Percentiles rank a stretch among this genome's conserved stretches.
phyloP scores from a whole-genome alignment of 1,140 invertebrate genomes.

The Panulirus ornatus region DNA sequence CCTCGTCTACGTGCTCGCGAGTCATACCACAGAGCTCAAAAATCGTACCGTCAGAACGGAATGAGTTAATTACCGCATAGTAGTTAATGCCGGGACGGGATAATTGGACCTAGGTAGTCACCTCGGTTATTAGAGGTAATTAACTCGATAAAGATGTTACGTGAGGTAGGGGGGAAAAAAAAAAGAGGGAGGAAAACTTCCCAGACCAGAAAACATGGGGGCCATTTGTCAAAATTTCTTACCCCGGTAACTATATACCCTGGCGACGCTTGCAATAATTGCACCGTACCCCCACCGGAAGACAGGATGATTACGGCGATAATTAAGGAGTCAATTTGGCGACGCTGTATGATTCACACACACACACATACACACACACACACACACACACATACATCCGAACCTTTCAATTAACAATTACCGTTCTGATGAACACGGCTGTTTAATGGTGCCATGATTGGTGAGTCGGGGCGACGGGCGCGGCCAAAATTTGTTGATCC shows the following conservation, averaged over 20 bases:
- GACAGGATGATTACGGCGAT: background rate
- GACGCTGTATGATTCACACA: background rate
- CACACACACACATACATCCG: background rate
- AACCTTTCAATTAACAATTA: conserved; percentile 34
- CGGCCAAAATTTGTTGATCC: conserved; percentile 32
- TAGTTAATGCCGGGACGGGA: conserved; percentile 8
- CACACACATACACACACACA: background rate
- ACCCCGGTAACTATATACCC: background rate
- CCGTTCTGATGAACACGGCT: background rate
- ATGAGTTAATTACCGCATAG: conserved; percentile 26
- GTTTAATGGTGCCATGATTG: background rate
- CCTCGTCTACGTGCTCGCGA: too few relatives aligned
- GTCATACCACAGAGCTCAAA: too few relatives aligned
- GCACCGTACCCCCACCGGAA: background rate
- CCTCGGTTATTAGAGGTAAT: conserved; percentile 14
- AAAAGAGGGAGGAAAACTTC: background rate
- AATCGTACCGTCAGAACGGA: too few relatives aligned
- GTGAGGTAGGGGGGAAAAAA: conserved; percentile 25
- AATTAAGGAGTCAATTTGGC: background rate
- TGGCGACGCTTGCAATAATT: background rate
- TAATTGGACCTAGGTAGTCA: conserved; percentile 1
- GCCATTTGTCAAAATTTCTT: conserved; percentile 46
- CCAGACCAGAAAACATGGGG: background rate
- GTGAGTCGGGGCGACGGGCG: background rate
- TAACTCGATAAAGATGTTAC: conserved; percentile 29